A percentile compares a stretch with the other conserved stretches of the same genome.
phyloP scores from a whole-genome alignment of 2,113 vertebrate species.

The Lamprologus callipterus region DNA sequence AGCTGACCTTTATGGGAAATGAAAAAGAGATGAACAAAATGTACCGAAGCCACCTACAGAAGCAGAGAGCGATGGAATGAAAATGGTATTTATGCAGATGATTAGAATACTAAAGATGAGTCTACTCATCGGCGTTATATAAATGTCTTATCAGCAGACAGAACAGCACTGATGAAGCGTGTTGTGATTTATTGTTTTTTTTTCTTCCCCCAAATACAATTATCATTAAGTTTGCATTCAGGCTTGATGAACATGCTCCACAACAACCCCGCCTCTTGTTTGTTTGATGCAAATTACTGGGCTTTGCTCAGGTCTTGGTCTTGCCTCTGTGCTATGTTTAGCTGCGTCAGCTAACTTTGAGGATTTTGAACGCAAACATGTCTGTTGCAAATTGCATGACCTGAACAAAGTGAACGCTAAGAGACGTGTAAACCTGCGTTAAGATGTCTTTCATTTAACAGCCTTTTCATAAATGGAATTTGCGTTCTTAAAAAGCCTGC shows the following conservation, averaged over 20 bases:
- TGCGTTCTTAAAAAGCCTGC: background rate
- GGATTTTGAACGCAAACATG: background rate
- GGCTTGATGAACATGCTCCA: background rate
- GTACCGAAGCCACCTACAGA: background rate
- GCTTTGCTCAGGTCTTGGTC: background rate
- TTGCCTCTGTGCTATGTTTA: background rate
- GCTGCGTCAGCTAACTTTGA: background rate
- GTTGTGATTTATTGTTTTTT: background rate
- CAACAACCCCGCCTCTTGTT: background rate
- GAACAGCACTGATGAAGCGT: background rate
- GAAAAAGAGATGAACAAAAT: background rate
- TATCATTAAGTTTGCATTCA: background rate
- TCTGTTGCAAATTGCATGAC: background rate
- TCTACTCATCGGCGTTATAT: background rate
- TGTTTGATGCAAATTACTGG: background rate
- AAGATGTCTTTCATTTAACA: background rate
- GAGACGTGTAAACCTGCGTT: background rate
- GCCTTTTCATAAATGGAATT: background rate
- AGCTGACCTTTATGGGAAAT: slow-evolving; percentile 5
- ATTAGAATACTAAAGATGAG: background rate
- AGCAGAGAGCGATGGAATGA: background rate
- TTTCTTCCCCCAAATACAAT: background rate
- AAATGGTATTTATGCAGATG: background rate
- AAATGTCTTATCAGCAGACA: background rate
- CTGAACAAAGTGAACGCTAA: background rate